Evolutionary conservation across 2,113 vertebrate genomes (phyloP), one percentile per base, ranked within the genome.

Genomic region (Scartelaos histophorus): DNA sequence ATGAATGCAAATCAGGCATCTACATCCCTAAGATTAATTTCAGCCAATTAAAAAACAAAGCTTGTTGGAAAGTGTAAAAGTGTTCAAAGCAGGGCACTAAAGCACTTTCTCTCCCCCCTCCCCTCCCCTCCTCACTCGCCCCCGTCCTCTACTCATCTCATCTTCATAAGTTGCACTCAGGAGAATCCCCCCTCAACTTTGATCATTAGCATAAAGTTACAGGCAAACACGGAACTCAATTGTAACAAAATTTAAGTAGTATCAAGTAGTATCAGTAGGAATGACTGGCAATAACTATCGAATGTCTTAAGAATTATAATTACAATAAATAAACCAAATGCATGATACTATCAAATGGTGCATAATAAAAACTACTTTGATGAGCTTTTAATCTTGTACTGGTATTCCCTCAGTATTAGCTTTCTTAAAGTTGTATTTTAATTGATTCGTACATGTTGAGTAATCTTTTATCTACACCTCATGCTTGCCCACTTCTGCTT

Each of bases 21-120:
- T 98, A 98, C 96, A 98, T 98, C 96, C 96, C 95, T 98, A 97
- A 98, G 97, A 98, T 99, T 97, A 98, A 98, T 99, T 98, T 98
- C 96, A 94, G 79, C 95, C 96, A 97, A 98, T 98, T 97, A 98
- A 98, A 98, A 98, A 99, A 99, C 96, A 99, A 98, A 98, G 97
- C 95, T 92, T 93, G 95, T 97, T 96, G 95, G 94, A 96, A 97
- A 97, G 94, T 95, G 94, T 92, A 95, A 95, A 95, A 96, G 92
- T 96, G 94, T 96, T 95, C 93, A 97, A 97, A 97, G 93, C 90
- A 87, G 88, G 87, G 87, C 79, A 89, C 92, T 90, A 92, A 93
- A 92, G 87, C 91, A 88, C 83, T 91, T 85, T 84, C 79, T 86
- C 83, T 70, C 75, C 53, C 75, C 56, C 70, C 65, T 34, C 19